Conservation (phyloP, 30 jellyfish, hydroid and myxozoan genomes). For the Sanderia malayensis region DNA sequence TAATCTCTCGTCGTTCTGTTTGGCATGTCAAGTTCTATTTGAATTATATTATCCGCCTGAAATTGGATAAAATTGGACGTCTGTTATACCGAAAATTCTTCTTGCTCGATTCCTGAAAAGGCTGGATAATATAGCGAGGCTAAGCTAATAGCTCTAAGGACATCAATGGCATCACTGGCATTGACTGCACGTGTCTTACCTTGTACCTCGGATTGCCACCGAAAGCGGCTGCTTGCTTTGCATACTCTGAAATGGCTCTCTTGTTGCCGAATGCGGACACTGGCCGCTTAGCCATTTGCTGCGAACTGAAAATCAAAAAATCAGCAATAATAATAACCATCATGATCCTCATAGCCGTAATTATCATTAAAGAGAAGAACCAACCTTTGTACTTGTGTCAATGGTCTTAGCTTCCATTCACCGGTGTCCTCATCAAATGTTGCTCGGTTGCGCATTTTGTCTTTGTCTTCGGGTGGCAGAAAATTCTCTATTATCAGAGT, state of each 20-base stretch:
- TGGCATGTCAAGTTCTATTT: constrained; percentile 95
- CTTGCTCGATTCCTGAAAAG: too few species aligned
- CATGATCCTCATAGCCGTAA: too few species aligned
- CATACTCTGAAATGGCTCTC: constrained; percentile 91
- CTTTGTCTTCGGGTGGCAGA: constrained; percentile 71
- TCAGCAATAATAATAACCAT: too few species aligned
- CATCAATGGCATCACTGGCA: too few species aligned
- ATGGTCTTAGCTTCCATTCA: constrained; percentile 78
- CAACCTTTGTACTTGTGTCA: constrained; percentile 64
- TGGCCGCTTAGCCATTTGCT: constrained; percentile 97
- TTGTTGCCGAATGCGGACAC: constrained; percentile 98
- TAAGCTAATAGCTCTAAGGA: too few species aligned
- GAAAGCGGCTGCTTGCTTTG: constrained; percentile 87
- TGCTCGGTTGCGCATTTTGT: constrained; percentile 77
- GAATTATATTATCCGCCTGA: constrained; percentile 92
- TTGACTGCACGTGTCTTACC: constrained; percentile 43
- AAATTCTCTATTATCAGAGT: constrained; percentile 82
- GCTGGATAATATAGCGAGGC: too few species aligned
- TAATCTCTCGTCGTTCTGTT: constrained; percentile 94
- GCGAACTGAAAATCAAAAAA: constrained; percentile 64
- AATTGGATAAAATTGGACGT: too few species aligned
- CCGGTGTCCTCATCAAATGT: constrained; percentile 82
- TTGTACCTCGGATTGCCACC: constrained; percentile 97
- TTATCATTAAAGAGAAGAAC: constrained; percentile 31
- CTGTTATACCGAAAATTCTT: too few species aligned